These are phyloP conservation scores for Petrolisthes cinctipes DNA, from an alignment of 2,888 invertebrate genomes.

Conservation along the genomic window DNA sequence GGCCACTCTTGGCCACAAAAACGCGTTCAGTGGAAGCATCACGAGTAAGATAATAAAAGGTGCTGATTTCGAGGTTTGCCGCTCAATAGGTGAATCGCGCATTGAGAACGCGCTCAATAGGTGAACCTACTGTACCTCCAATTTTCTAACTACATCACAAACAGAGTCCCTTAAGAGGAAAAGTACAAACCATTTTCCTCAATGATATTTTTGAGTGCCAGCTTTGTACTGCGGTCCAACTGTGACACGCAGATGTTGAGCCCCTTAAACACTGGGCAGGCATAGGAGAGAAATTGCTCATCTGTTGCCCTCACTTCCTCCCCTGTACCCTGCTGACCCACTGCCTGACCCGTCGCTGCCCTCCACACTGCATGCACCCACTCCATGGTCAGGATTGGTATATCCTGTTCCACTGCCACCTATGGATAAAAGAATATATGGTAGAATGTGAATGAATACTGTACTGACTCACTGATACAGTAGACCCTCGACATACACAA, in stretches of 20 bases:
- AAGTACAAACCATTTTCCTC: conserved; percentile 78
- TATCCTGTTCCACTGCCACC: conserved; percentile 78
- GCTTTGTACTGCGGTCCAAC: conserved; percentile 76
- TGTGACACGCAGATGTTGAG: conserved; percentile 85
- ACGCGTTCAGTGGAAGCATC: too few species aligned
- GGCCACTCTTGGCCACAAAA: too few species aligned
- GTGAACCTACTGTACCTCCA: too few species aligned
- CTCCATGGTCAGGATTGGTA: conserved; percentile 81
- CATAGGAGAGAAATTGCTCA: conserved; percentile 75
- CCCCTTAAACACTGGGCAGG: conserved; percentile 82
- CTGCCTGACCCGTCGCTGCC: conserved; percentile 71
- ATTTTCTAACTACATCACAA: too few species aligned
- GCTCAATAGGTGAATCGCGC: too few species aligned
- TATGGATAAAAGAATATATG: conserved; percentile 67
- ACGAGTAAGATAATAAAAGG: too few species aligned
- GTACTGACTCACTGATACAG: too few species aligned
- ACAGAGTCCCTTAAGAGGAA: too few species aligned
- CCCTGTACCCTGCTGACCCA: conserved; percentile 66
- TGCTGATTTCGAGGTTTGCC: too few species aligned
- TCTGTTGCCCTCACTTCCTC: conserved; percentile 77
- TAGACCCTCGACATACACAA: too few species aligned
- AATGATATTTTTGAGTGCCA: conserved; percentile 77
- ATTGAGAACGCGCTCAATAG: too few species aligned
- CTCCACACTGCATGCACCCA: conserved; percentile 90
- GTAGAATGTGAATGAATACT: too few species aligned